Conservation (phyloP, 2,888 invertebrate species). For the Cheilosia soror region DNA sequence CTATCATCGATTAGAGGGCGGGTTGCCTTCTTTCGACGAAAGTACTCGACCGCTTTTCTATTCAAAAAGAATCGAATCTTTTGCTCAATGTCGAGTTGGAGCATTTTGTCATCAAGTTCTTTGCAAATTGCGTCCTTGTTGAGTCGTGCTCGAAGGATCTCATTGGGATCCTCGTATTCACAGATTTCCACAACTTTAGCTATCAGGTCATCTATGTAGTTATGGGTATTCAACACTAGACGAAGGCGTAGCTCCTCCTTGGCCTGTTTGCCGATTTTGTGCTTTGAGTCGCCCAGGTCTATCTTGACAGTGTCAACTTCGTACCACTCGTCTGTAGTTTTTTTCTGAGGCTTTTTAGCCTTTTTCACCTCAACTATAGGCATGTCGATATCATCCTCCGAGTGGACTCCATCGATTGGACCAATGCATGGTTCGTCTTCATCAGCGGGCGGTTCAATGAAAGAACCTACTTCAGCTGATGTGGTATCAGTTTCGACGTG, state of each 20-base stretch:
- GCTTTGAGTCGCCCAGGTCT: constrained; percentile 30
- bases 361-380: constrained; percentile 26
- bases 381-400: constrained; percentile 45
- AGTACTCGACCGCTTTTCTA: constrained; percentile 78
- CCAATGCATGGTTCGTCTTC: not conserved
- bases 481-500: not conserved
- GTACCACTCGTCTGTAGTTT: constrained; percentile 11
- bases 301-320: constrained; percentile 27
- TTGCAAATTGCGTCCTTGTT: constrained; percentile 76
- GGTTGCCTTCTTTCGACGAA: constrained; percentile 76
- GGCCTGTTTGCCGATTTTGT: not conserved
- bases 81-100: constrained; percentile 62
- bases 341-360: constrained; percentile 8
- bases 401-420: not conserved
- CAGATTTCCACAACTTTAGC: constrained; percentile 63
- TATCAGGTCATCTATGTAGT: constrained; percentile 76
- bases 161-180: constrained; percentile 70
- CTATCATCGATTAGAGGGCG: constrained; percentile 77
- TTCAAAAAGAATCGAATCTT: constrained; percentile 75
- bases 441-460: not conserved
- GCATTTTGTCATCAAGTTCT: constrained; percentile 36
- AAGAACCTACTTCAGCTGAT: not conserved
- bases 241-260: constrained; percentile 13
- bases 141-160: constrained; percentile 70
- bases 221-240: constrained; percentile 6